Conservation (phyloP, 2,797 vertebrate genomes). For the Oreochromis grahami region DNA sequence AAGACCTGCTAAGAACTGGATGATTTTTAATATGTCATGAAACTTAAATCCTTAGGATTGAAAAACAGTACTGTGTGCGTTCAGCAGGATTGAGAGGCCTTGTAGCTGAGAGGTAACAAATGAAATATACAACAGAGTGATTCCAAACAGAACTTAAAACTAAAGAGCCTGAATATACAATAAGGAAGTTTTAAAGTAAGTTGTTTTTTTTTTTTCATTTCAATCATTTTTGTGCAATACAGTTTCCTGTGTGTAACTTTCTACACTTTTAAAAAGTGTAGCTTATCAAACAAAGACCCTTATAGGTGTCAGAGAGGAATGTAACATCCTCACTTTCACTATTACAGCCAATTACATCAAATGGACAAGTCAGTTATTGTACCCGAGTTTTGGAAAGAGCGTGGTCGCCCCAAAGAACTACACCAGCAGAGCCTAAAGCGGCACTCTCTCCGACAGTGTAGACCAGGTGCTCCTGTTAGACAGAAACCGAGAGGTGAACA, state of each 20-base stretch:
- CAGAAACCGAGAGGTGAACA: neutral
- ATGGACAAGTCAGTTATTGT: neutral
- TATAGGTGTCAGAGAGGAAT: neutral
- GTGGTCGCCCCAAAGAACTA: conserved; percentile 85
- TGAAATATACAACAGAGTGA: neutral
- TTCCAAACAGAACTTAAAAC: neutral
- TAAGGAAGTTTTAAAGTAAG: neutral
- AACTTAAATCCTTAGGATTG: neutral
- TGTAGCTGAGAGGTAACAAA: neutral
- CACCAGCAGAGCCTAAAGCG: conserved; percentile 83
- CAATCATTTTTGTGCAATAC: neutral
- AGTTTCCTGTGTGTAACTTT: neutral
- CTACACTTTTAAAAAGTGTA: neutral
- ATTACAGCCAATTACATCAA: neutral
- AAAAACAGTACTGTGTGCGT: neutral
- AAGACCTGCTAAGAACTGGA: neutral
- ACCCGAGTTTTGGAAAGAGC: conserved; percentile 78
- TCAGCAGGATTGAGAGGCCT: neutral
- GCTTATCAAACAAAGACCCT: neutral
- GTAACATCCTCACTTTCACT: neutral
- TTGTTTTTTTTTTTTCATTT: neutral
- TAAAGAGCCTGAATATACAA: neutral
- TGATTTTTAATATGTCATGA: neutral
- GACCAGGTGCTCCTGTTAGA: conserved; percentile 82
- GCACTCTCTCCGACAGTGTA: conserved; percentile 88